Conservation (phyloP, 2,888 invertebrate species). For the Galerucella nymphaeae region DNA sequence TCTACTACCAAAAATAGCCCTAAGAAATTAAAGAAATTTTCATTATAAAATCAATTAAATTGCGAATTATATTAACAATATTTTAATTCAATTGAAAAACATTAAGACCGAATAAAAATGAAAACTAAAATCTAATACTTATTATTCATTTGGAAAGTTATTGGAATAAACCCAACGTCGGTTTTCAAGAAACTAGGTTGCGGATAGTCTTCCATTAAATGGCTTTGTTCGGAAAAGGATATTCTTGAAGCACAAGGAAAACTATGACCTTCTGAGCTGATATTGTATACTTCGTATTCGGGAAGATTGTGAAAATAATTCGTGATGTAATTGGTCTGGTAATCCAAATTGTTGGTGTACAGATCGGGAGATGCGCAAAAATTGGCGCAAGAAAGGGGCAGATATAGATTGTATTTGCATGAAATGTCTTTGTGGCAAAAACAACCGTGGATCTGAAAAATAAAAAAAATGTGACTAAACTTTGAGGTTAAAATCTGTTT, state of each 20-base stretch:
- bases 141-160: constrained; percentile 42
- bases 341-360: constrained; percentile 52
- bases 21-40: no score
- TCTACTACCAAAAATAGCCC: no score
- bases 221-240: constrained; percentile 26
- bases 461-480: not conserved
- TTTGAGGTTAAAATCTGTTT: not conserved
- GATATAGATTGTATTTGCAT: constrained; percentile 44
- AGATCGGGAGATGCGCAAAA: constrained; percentile 54
- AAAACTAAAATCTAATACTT: not conserved
- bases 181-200: constrained; percentile 51
- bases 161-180: constrained; percentile 53
- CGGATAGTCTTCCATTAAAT: constrained; percentile 38
- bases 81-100: not conserved
- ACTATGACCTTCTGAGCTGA: constrained; percentile 51
- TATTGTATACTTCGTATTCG: constrained; percentile 52
- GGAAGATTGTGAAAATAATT: constrained; percentile 55
- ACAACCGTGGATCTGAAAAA: constrained; percentile 30
- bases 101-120: not conserved
- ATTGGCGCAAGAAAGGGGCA: constrained; percentile 51
- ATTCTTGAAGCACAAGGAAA: constrained; percentile 54
- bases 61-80: not conserved
- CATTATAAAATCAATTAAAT: not conserved
- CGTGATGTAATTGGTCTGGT: constrained; percentile 54
- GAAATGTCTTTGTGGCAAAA: constrained; percentile 34